Evolutionary conservation across 2,888 invertebrate genomes (phyloP).

Genomic region (Dusona sp.): DNA sequence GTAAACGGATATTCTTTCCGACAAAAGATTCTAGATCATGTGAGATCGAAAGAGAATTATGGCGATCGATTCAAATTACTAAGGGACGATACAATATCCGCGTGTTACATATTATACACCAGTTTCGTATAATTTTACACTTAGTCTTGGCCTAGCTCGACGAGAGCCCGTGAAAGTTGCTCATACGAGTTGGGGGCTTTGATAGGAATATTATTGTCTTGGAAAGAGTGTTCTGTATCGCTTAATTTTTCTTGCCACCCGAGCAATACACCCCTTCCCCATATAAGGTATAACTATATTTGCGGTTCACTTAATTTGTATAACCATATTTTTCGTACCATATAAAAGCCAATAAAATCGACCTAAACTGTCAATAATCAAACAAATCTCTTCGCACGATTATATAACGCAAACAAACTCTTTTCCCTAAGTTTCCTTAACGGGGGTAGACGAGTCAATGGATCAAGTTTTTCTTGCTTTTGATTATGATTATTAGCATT

Average conservation of each 20-base stretch:
- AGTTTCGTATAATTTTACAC: conserved; percentile 60
- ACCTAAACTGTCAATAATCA: neutral
- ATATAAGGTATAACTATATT: conserved; percentile 7
- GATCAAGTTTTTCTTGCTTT: neutral
- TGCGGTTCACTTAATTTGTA: conserved; percentile 9
- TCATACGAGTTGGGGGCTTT: conserved; percentile 26
- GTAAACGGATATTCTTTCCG: conserved; percentile 52
- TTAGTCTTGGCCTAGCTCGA: conserved; percentile 58
- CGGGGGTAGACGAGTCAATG: neutral
- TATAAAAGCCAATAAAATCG: conserved; percentile 8
- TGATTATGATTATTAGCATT: conserved; percentile 15
- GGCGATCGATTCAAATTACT: conserved; percentile 56
- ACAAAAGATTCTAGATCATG: conserved; percentile 17
- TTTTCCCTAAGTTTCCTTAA: neutral
- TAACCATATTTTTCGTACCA: neutral
- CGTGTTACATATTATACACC: conserved; percentile 60
- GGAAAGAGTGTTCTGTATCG: neutral
- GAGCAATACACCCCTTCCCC: neutral
- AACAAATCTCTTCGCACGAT: conserved; percentile 13
- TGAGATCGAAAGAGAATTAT: conserved; percentile 29
- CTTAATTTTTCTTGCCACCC: conserved; percentile 7
- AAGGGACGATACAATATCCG: conserved; percentile 51
- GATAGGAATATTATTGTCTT: conserved; percentile 21
- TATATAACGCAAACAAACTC: neutral
- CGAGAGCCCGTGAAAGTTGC: conserved; percentile 61